Base-by-base conservation (phyloP, 2,113 vertebrate species). In the Centropus unirufus region DNA sequence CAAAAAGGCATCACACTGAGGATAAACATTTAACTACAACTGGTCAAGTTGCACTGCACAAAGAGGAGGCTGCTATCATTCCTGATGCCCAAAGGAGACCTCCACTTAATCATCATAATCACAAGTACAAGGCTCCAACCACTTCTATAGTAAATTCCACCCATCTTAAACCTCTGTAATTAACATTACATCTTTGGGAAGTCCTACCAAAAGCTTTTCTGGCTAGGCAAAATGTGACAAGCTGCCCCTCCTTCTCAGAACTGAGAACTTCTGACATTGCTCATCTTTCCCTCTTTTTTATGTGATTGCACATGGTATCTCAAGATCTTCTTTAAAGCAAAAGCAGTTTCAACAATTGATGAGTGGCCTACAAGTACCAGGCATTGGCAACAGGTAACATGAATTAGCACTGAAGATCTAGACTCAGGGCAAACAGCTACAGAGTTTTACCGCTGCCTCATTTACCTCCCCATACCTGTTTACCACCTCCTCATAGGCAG, bases 401-500 rank as follows among this genome's bases (percentile, higher is more conserved):
- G 22, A 69, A 73, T 57, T 47, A 74, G n/a, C 72, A 62, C 26
- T 36, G 29, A 66, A 75, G 14, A 15, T 54, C 9, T 4, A 72
- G 32, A 9, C 2, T 44, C 0, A 0, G 9, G n/a, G 23, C 39
- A 75, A 78, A 70, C 13, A 89, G 51, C 47, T 74, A 9, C 26
- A 42, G 5, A 42, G 5, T 29, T 51, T 61, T 18, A 3, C 30
- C 55, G 58, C 9, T 16, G 30, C 46, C 24, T 72, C 24, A 18
- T 36, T 24, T 81, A 77, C 63, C 32, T 36, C 19, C 36, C 12
- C 21, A 14, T 5, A 55, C 42, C 34, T 29, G 30, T 55, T 61
- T 44, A 22, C 18, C 27, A 67, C 39, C 15, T 64, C 26, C 13
- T 13, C 29, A 44, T 23, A 61, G 11, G 34, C 19, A 74, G 29